Base-by-base conservation (phyloP, 2,888 invertebrate species). In the Tethea ocularis region DNA sequence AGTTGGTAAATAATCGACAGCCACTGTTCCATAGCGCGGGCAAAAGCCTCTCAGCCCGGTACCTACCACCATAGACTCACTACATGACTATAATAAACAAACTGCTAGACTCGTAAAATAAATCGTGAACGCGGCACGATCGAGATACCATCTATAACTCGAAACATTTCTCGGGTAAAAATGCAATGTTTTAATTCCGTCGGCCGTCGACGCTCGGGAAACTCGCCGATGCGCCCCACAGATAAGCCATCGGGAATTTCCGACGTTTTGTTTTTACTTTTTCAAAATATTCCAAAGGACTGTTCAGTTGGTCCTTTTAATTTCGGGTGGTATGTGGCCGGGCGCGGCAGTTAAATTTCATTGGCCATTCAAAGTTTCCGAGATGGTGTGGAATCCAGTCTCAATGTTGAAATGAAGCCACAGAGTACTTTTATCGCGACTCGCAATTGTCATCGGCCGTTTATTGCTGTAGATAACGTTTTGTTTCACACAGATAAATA, bases 111-210 rank as follows among this genome's bases (percentile, higher is more conserved):
- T 75, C 75, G 76, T 83, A 75, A 81, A 78, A 83, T 84, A 86
- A 86, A 86, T 84, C 76, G 72, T 69, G 69, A 61, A 20, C 66
- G 60, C 62, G 62, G 58, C 66, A 58, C 62, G 61, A 57, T 56
- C 62, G 61, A 67, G 85, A 86, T 84, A 83, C 61, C 69, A 83
- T 85, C 86, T 78, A 67, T 60, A 69, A 63, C 66, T 69, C 63
- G 57, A 63, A 70, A 66, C 62, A 62, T 73, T 72, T 75, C 74
- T 71, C 68, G 71, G 69, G 73, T 80, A 86, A 86, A 86, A 87
- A 87, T 80, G 85, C 86, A 89, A 92, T 90, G 91, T 91, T 92
- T 91, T 89, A 91, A 92, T 91, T 87, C 88, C 78, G 71, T 67
- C 68, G 73, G 71, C 58, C 66, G 64, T 62, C 65, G 64, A 59